Base-by-base conservation (phyloP, 2,888 invertebrate genomes). In the Choreutis nemorana region DNA sequence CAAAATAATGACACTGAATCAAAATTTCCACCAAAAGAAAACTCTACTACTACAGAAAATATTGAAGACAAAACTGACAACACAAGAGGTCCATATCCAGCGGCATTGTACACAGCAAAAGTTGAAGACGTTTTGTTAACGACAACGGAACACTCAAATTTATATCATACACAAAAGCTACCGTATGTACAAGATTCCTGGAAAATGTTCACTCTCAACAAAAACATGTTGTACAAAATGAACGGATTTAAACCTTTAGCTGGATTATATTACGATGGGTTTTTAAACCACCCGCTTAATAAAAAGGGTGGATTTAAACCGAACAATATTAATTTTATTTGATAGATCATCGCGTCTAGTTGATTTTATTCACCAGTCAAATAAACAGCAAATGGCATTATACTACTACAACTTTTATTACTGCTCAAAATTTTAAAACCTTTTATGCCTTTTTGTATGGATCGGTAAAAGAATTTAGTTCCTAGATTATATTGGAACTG, bases 191-290 rank as follows among this genome's bases (percentile, higher is more conserved):
- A n/a, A n/a, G n/a, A n/a, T n/a, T n/a, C n/a, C n/a, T n/a, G n/a
- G n/a, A n/a, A n/a, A n/a, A n/a, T n/a, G n/a, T n/a, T n/a, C n/a
- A n/a, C n/a, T n/a, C n/a, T n/a, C n/a, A n/a, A n/a, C n/a, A n/a
- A n/a, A n/a, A n/a, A n/a, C n/a, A n/a, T n/a, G n/a, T 46, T 42
- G 41, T 36, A 41, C 29, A 44, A 41, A 29, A 39, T 54, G 18
- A 49, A 41, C 42, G 59, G 58, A 40, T 78, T 78, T 39, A 65
- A 48, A 44, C 73, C 77, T 37, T 53, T 77, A 26, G 66, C 75
- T 13, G 75, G 77, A 25, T 62, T 77, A 37, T 77, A 78, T 51
- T 75, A 73, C 40, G 73, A 77, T 40, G 72, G 77, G 30, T 75
- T 55, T 57, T 53, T 75, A 29, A 63, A 70, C 42, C 64, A 45